These are phyloP conservation scores for Acromyrmex heyeri DNA, from an alignment of 1,140 invertebrate species.

Conservation along the genomic window DNA sequence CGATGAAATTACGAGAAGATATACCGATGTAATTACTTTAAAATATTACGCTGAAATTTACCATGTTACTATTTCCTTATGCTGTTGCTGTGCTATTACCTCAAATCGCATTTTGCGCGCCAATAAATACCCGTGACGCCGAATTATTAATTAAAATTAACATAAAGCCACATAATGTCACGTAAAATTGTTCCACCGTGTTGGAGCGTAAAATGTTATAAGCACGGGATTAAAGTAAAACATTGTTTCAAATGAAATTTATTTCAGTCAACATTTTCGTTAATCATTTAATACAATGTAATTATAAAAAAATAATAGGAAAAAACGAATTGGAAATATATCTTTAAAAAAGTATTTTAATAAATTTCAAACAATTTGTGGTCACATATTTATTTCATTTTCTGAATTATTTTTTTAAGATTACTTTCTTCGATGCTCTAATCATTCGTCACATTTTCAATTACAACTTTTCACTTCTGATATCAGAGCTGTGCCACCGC, in stretches of 20 bases:
- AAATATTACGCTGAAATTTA: conserved; percentile 28
- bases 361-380: neutral
- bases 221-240: conserved; percentile 46
- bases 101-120: conserved; percentile 38
- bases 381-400: neutral
- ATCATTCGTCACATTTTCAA: neutral
- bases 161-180: conserved; percentile 51
- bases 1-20: neutral
- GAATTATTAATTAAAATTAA: conserved; percentile 62
- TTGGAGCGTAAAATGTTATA: conserved; percentile 8
- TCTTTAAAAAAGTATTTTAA: neutral
- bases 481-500: no score
- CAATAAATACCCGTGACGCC: conserved; percentile 40
- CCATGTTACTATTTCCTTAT: neutral
- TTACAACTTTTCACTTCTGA: conserved; percentile 5
- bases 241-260: conserved; percentile 29
- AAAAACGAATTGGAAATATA: neutral
- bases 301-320: neutral
- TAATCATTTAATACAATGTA: neutral
- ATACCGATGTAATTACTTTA: conserved; percentile 1
- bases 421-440: neutral
- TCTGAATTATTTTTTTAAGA: neutral
- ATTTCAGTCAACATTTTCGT: conserved; percentile 17
- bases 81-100: conserved; percentile 16
- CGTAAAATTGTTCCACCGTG: conserved; percentile 27